These are phyloP conservation scores for Lordiphosa collinella DNA, from an alignment of 1,140 invertebrate genomes.

Conservation along the genomic window DNA sequence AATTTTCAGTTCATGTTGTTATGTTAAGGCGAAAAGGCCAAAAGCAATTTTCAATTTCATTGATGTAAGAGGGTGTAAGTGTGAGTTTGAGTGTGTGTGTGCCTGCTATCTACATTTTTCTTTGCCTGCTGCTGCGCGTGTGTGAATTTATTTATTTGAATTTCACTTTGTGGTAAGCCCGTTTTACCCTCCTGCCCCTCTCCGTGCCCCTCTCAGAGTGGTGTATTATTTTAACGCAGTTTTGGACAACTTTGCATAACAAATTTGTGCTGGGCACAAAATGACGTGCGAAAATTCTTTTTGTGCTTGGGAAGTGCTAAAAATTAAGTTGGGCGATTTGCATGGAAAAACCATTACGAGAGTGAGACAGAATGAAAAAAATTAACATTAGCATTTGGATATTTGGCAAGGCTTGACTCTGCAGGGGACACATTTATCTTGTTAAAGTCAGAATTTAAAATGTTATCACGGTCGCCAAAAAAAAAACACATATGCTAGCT, in stretches of 20 bases:
- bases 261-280: slow-evolving; percentile 47
- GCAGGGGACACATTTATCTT: no score
- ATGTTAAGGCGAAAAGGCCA: slow-evolving; percentile 7
- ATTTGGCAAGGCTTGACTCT: no score
- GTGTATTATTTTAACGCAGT: slow-evolving; percentile 53
- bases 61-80: slow-evolving; percentile 19
- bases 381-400: no score
- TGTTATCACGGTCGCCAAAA: no score
- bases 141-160: slow-evolving; percentile 71
- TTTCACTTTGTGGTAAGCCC: slow-evolving; percentile 65
- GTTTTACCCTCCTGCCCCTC: background rate
- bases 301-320: slow-evolving; percentile 50
- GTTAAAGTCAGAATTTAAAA: no score
- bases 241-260: slow-evolving; percentile 65
- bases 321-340: slow-evolving; percentile 66
- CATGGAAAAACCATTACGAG: slow-evolving; percentile 51
- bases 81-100: slow-evolving; percentile 15
- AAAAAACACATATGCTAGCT: background rate
- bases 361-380: background rate
- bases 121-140: slow-evolving; percentile 33
- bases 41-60: slow-evolving; percentile 61
- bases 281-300: slow-evolving; percentile 58
- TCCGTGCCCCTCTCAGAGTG: background rate
- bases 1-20: background rate
- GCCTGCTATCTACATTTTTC: slow-evolving; percentile 15